Evolutionary conservation across 1,140 invertebrate species (phyloP).

Genomic region (Parasteatoda tepidariorum): DNA sequence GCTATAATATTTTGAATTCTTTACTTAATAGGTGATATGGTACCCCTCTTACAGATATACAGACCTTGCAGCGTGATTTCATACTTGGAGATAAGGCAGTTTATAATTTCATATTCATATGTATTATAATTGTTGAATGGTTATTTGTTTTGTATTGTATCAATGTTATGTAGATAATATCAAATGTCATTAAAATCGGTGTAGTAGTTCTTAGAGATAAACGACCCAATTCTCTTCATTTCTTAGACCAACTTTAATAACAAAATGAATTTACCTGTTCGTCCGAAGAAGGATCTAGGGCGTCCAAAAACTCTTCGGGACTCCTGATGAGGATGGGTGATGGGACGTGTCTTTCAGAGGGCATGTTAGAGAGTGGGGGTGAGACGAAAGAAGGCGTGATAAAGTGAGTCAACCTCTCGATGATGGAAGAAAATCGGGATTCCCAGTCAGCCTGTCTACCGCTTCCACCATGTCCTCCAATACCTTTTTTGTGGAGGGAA

Average conservation of each 20-base stretch:
- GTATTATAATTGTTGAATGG: background rate
- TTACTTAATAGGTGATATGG: no score
- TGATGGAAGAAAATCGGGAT: conserved; percentile 69
- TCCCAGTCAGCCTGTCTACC: conserved; percentile 70
- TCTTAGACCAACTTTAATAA: background rate
- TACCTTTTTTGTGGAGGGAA: no score
- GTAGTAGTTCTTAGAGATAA: no score
- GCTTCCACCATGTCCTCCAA: conserved; percentile 71
- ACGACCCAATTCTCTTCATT: background rate
- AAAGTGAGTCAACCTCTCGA: conserved; percentile 63
- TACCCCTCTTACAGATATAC: no score
- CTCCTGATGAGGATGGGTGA: conserved; percentile 16
- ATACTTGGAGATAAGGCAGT: background rate
- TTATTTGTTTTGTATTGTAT: background rate
- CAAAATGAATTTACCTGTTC: background rate
- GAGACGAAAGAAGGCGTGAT: conserved; percentile 52
- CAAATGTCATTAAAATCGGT: no score
- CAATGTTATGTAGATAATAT: no score
- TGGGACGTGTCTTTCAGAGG: conserved; percentile 18
- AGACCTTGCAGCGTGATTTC: no score
- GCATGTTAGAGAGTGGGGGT: background rate
- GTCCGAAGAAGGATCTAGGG: background rate
- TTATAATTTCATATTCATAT: background rate
- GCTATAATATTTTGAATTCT: no score
- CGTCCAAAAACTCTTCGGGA: conserved; percentile 23